Percentiles rank a stretch among this genome's conserved stretches.
Conservation (phyloP, 2,888 invertebrate genomes). For the Scelioninae gen. 1 region DNA sequence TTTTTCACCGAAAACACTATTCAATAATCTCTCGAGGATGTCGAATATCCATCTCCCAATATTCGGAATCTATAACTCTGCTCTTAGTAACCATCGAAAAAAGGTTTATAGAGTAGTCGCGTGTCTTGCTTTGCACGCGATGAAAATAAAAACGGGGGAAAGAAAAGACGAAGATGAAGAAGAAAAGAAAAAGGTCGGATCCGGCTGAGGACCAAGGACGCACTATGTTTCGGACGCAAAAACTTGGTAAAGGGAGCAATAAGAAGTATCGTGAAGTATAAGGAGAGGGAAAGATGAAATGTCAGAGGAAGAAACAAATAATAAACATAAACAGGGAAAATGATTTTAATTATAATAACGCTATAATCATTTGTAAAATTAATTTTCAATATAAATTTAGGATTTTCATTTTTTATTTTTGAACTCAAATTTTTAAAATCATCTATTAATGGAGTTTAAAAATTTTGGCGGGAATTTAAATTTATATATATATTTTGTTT, state of each 20-base stretch:
- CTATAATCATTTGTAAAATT: too few relatives aligned
- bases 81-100: not conserved
- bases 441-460: too few relatives aligned
- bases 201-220: not conserved
- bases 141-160: constrained; percentile 23
- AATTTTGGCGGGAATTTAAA: too few relatives aligned
- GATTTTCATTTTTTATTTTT: too few relatives aligned
- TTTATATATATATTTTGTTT: too few relatives aligned
- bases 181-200: too few relatives aligned
- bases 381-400: too few relatives aligned
- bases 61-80: not conserved
- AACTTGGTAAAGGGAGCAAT: not conserved
- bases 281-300: constrained; percentile 1
- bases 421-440: too few relatives aligned
- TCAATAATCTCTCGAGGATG: constrained; percentile 10
- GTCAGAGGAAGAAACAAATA: constrained; percentile 57
- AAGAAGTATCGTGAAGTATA: not conserved
- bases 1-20: not conserved
- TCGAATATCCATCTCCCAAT: constrained; percentile 13
- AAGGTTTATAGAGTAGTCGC: constrained; percentile 48
- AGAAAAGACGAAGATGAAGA: not conserved
- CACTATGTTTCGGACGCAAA: too few relatives aligned
- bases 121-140: constrained; percentile 32
- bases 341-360: too few relatives aligned
- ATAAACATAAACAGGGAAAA: too few relatives aligned